Conservation (phyloP, 2,888 invertebrate genomes). For the Papilio gigon region DNA sequence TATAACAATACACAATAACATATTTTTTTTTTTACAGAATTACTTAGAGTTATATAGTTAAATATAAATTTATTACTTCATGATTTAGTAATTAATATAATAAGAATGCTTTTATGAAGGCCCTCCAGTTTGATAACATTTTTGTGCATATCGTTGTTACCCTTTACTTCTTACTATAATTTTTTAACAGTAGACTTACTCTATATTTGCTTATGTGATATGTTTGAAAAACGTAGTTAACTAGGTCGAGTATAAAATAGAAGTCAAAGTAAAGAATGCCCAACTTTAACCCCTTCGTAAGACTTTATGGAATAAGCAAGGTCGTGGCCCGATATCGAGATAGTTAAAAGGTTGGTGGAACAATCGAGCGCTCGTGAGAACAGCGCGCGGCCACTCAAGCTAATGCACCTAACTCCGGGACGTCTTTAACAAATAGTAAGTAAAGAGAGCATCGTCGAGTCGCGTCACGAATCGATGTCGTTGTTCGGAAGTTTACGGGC, state of each 20-base stretch:
- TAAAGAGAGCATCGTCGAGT: slow-evolving; percentile 49
- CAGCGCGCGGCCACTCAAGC: slow-evolving; percentile 57
- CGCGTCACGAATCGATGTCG: slow-evolving; percentile 56
- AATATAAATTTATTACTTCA: too few relatives aligned
- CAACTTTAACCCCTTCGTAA: slow-evolving; percentile 54
- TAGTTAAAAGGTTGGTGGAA: slow-evolving; percentile 74
- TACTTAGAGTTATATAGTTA: too few relatives aligned
- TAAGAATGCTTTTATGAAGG: too few relatives aligned
- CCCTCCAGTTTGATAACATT: too few relatives aligned
- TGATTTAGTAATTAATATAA: too few relatives aligned
- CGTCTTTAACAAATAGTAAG: slow-evolving; percentile 50
- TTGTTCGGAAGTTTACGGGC: slow-evolving; percentile 48
- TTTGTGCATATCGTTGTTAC: too few relatives aligned
- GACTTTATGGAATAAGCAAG: slow-evolving; percentile 64
- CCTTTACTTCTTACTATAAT: too few relatives aligned
- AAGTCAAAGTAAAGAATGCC: slow-evolving; percentile 39
- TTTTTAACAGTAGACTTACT: too few relatives aligned
- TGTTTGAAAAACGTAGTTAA: slow-evolving; percentile 4
- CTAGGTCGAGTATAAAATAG: slow-evolving; percentile 21
- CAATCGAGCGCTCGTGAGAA: slow-evolving; percentile 78
- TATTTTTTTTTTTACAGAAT: too few relatives aligned
- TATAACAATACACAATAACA: too few relatives aligned
- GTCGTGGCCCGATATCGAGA: slow-evolving; percentile 75
- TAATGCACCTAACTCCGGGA: slow-evolving; percentile 56
- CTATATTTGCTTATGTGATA: too few relatives aligned